Percentiles rank a stretch among this genome's conserved stretches.
phyloP scores from a whole-genome alignment of 2,797 vertebrate genomes.

The Argya squamiceps region DNA sequence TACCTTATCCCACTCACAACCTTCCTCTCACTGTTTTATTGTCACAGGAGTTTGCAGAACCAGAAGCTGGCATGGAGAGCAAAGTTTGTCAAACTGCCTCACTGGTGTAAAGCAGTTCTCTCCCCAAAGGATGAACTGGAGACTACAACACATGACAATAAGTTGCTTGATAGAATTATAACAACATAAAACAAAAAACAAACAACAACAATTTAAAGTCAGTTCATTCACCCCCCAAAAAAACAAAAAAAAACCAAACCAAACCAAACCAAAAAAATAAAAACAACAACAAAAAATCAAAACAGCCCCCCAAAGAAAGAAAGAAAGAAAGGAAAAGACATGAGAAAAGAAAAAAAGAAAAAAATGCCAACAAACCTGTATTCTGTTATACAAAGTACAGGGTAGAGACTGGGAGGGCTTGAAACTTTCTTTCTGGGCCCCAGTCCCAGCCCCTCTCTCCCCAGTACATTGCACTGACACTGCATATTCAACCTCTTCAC shows the following conservation, averaged over 20 bases:
- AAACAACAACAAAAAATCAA: background rate
- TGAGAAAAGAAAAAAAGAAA: background rate
- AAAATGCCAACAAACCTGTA: background rate
- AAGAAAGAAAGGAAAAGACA: background rate
- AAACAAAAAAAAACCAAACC: background rate
- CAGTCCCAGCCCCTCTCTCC: background rate
- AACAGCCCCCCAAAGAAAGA: background rate
- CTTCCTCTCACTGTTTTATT: background rate
- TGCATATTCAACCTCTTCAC: background rate
- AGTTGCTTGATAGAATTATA: background rate
- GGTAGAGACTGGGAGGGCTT: background rate
- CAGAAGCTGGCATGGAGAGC: fast-evolving
- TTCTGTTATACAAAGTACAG: background rate
- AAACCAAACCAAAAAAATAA: background rate
- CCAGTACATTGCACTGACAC: too few relatives aligned
- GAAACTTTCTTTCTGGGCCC: background rate
- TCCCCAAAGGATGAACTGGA: background rate
- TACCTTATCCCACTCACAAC: background rate
- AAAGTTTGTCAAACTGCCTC: background rate
- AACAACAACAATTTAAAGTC: background rate
- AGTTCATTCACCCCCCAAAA: background rate
- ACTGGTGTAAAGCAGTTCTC: background rate
- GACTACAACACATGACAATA: background rate
- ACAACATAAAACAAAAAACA: background rate
- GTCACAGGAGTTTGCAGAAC: background rate